These are phyloP conservation scores for Myotis yumanensis DNA, from an alignment of 2,113 vertebrate species.

Conservation along the genomic window DNA sequence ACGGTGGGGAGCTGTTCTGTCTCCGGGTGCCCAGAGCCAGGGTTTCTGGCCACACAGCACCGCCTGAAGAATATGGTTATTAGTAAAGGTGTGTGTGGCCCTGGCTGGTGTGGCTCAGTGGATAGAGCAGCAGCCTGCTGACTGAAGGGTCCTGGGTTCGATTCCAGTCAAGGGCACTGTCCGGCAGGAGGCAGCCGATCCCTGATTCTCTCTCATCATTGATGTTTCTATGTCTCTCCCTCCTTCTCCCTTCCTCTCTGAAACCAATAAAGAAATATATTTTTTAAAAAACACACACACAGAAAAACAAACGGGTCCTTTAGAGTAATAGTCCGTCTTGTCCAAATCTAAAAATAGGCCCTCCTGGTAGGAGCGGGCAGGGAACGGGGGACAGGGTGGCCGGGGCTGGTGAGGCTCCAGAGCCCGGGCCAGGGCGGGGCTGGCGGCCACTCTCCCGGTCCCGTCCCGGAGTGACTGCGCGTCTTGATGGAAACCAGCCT, in stretches of 20 bases:
- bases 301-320: not conserved
- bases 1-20: not conserved
- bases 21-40: not conserved
- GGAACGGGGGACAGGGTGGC: not conserved
- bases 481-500: conserved; percentile 53
- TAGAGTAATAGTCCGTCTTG: conserved; percentile 52
- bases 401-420: fast-evolving
- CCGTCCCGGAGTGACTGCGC: conserved; percentile 53
- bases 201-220: too few relatives aligned
- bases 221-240: too few relatives aligned
- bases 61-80: fast-evolving
- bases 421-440: not conserved
- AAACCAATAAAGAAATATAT: too few relatives aligned
- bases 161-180: too few relatives aligned
- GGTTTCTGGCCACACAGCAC: fast-evolving
- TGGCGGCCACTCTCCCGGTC: not conserved
- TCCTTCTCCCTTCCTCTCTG: too few relatives aligned
- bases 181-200: too few relatives aligned
- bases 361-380: not conserved
- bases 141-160: too few relatives aligned
- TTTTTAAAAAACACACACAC: too few relatives aligned
- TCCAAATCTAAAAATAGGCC: conserved; percentile 61
- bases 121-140: too few relatives aligned
- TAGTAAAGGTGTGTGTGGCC: not conserved
- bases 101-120: too few relatives aligned